Base-by-base conservation (phyloP, 2,797 vertebrate species). In the Gallirallus australis region DNA sequence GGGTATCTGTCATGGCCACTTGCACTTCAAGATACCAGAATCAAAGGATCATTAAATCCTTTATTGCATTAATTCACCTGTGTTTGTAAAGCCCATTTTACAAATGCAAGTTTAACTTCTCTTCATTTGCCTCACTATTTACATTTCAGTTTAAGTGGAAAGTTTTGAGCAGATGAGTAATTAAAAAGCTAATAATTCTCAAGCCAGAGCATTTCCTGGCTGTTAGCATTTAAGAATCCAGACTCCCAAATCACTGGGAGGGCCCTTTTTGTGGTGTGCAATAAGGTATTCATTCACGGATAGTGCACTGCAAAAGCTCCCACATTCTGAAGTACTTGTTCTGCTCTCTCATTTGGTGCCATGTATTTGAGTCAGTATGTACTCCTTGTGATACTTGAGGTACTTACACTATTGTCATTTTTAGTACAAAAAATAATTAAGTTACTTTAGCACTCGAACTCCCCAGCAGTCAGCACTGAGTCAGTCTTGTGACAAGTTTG, bases 1-100 rank as follows among this genome's bases (percentile, higher is more conserved):
- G 99, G 99, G 99, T 99, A 98, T 57, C 53, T 75, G 23, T 73
- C 82, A 73, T 37, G 28, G 47, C 52, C 76, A 16, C 35, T 82
- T 86, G 40, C 37, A 56, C 9, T 66, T 89, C 37, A 76, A 86
- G 45, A 75, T 33, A 81, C 11, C 47, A 80, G 48, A 80, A 66
- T 47, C 31, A 73, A 81, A 83, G 18, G 14, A 70, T 78, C n/a
- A 40, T n/a, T n/a, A 56, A 63, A n/a, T 19, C 8, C 7, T 61
- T 86, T 70, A 35, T 56, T 76, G 18, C 37, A 48, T 84, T 86
- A 35, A 68, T 27, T 81, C 20, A 65, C 33, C 45, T 19, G 13
- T 37, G 31, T 7, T 88, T 69, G 57, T 71, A 68, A 76, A 68
- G 9, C 27, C 27, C 28, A 10, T 61, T 92, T 50, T 42, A 18